These are phyloP conservation scores for Lophotis ruficrista DNA, from an alignment of 2,113 vertebrate genomes.

Conservation along the genomic window DNA sequence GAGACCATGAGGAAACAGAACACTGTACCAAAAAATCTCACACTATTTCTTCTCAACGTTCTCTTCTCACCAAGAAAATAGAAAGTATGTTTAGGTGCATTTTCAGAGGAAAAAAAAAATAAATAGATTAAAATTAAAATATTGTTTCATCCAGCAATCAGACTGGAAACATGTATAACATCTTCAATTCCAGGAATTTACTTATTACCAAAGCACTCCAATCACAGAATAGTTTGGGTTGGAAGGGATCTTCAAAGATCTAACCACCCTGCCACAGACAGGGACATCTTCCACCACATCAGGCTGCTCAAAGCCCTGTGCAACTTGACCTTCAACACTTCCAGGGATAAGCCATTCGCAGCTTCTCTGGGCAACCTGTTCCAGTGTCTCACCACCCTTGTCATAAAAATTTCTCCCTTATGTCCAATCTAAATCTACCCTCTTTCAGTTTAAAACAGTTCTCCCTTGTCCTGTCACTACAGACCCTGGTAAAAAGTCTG, in stretches of 20 bases:
- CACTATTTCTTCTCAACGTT: not conserved
- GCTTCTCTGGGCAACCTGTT: not conserved
- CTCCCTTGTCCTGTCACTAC: not conserved
- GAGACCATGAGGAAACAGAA: not conserved
- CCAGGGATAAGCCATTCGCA: fast-evolving
- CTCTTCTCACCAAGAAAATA: not conserved
- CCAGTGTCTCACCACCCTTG: not conserved
- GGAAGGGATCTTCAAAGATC: not conserved
- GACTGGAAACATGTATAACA: not conserved
- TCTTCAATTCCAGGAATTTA: constrained; percentile 10
- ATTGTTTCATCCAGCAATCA: not conserved
- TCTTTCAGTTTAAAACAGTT: not conserved
- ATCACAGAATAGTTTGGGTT: not conserved
- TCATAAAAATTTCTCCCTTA: not conserved
- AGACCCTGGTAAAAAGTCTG: too few relatives aligned
- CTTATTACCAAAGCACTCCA: not conserved
- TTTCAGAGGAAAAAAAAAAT: not conserved
- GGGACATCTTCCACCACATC: not conserved
- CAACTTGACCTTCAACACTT: not conserved
- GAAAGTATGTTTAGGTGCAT: not conserved
- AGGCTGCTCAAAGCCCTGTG: not conserved
- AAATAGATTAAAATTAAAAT: not conserved
- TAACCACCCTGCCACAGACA: fast-evolving
- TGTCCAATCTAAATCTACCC: not conserved
- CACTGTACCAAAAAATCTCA: not conserved